phyloP scores from a whole-genome alignment of 2,113 vertebrate species.

The Ondatra zibethicus region DNA sequence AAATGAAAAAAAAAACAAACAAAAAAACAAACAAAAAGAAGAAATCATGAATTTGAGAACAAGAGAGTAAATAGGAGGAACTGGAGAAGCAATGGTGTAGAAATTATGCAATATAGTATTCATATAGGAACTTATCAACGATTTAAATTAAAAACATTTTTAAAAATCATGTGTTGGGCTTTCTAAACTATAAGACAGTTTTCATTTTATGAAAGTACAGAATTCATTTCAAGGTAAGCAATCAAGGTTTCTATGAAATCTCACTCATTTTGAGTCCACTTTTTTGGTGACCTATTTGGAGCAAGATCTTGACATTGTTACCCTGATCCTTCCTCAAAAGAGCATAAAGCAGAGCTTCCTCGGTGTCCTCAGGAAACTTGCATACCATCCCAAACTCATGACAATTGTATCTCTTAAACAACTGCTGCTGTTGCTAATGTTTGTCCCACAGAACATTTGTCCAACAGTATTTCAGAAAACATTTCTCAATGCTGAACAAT shows the following conservation, averaged over 20 bases:
- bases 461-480: background rate
- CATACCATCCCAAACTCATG: background rate
- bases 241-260: background rate
- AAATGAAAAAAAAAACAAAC: too few relatives aligned
- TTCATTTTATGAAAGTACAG: background rate
- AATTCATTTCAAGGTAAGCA: background rate
- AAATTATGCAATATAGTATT: background rate
- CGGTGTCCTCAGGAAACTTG: background rate
- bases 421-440: background rate
- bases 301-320: background rate
- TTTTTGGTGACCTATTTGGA: background rate
- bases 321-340: background rate
- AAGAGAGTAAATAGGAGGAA: rapidly evolving
- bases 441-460: background rate
- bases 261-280: background rate
- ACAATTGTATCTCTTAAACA: background rate
- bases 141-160: background rate
- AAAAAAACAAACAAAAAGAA: too few relatives aligned
- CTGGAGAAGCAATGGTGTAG: background rate
- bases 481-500: background rate
- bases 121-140: background rate
- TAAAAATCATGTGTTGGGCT: background rate
- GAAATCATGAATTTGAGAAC: background rate
- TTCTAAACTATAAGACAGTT: background rate
- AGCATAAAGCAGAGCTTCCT: background rate